Conservation (phyloP, 1,140 invertebrate species). For the Ylistrum balloti region DNA sequence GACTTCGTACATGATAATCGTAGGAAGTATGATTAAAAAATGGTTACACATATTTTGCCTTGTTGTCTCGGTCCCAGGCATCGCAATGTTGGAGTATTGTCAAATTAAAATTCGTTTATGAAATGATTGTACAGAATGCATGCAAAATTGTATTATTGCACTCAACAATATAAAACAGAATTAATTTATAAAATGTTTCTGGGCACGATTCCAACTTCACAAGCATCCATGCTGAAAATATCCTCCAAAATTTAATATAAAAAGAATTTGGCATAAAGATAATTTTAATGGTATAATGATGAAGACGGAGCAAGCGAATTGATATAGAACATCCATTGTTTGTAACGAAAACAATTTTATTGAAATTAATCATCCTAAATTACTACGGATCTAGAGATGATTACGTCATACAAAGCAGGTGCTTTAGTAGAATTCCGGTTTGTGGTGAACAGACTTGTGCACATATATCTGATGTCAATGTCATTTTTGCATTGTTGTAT, state of each 20-base stretch:
- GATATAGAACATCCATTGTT: background rate
- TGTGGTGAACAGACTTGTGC: background rate
- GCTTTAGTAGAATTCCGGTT: background rate
- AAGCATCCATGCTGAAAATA: slow-evolving; percentile 18
- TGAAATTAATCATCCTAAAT: slow-evolving; percentile 40
- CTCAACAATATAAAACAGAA: background rate
- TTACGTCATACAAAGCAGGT: background rate
- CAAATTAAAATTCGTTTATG: slow-evolving; percentile 20
- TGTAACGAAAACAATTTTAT: slow-evolving; percentile 12
- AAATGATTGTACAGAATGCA: slow-evolving; percentile 29
- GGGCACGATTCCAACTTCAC: background rate
- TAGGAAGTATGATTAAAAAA: background rate
- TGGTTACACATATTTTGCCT: background rate
- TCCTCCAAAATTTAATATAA: slow-evolving; percentile 20
- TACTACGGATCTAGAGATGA: background rate
- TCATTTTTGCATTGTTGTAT: background rate
- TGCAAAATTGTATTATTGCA: background rate
- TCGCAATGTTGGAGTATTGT: background rate
- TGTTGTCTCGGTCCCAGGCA: background rate
- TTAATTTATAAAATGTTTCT: slow-evolving; percentile 23
- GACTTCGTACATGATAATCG: no score
- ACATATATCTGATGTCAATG: no score
- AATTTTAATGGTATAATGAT: background rate
- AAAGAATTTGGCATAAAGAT: slow-evolving; percentile 33
- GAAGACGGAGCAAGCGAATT: background rate